Base-by-base conservation (phyloP, 1,140 invertebrate genomes). In the Hycleus phaleratus region DNA sequence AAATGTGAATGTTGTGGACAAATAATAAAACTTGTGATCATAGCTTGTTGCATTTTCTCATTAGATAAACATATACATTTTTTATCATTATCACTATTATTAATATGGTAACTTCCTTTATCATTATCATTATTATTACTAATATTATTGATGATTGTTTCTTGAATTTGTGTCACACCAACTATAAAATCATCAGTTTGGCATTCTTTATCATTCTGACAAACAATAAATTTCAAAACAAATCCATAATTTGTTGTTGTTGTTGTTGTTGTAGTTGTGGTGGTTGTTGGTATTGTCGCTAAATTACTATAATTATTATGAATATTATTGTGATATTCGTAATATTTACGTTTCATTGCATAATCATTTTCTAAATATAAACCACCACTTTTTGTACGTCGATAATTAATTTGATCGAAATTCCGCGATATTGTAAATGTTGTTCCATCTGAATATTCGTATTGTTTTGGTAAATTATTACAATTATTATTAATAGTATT, bases 381-480 rank as follows among this genome's bases (percentile, higher is more conserved):
- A 51, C 68, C 71, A 48, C 79, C 79, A 50, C 75, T 77, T 40
- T 73, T 72, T 60, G 73, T 78, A 51, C 79, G 74, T 26, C 62
- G 70, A 64, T 76, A 80, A 50, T 77, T 49, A 26, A 81, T 74
- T 42, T 78, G 69, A 67, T 87, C 84, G 64, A 84, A 73, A 58
- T 78, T 80, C 71, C 80, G 81, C 62, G 81, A 78, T 46, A 87
- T 83, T 40, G 80, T 76, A 73, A 87, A 87, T 0, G 83, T 83
- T 26, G 83, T 82, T 39, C 85, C 85, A 70, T 87, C 84, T 40
- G 79, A 80, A 71, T 81, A 82, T 46, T 72, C 66, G 7, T 32
- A 32, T 6, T 72, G 54, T 26, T 64, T 60, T 32, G 68, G 65
- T 38, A 54, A 47, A 67, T 69, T 74, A 51, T 10, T 7, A 10